Evolutionary conservation across 2,888 invertebrate genomes (phyloP).

Genomic region (Scelioninae gen. 1): DNA sequence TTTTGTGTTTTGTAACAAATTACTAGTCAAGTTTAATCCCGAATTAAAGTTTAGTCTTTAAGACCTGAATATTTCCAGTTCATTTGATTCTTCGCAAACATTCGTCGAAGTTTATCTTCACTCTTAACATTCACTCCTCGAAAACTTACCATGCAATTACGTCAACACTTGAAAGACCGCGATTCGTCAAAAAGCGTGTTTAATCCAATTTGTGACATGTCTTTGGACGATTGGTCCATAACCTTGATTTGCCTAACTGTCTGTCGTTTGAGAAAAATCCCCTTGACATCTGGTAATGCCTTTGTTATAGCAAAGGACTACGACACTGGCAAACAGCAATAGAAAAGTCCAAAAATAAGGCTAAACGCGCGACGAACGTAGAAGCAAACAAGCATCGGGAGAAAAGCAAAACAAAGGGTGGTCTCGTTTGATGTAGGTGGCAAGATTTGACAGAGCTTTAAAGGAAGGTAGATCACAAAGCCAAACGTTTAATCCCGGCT

Average conservation of each 20-base stretch:
- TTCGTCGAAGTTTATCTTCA: conserved; percentile 7
- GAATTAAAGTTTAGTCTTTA: neutral
- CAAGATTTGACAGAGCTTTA: conserved; percentile 60
- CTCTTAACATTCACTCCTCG: conserved; percentile 31
- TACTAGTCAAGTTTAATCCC: no score
- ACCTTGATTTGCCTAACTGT: conserved; percentile 37
- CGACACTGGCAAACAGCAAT: conserved; percentile 1
- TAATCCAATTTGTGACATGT: conserved; percentile 44
- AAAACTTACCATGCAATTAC: conserved; percentile 15
- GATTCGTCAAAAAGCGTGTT: conserved; percentile 38
- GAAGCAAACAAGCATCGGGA: conserved; percentile 22
- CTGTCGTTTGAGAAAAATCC: conserved; percentile 10
- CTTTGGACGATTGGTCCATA: conserved; percentile 21
- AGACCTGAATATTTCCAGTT: neutral
- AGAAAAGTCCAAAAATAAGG: neutral
- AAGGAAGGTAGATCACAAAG: conserved; percentile 57
- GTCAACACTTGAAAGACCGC: conserved; percentile 30
- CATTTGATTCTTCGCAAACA: conserved; percentile 24
- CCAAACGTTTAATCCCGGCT: conserved; percentile 65
- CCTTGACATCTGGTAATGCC: conserved; percentile 40
- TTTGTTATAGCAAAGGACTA: conserved; percentile 32
- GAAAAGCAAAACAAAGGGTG: conserved; percentile 26
- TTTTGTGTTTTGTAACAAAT: no score
- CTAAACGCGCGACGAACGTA: neutral
- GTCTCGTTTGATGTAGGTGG: conserved; percentile 64